These are phyloP conservation scores for Proales similis DNA, from an alignment of 1,140 invertebrate species.

Conservation along the genomic window DNA sequence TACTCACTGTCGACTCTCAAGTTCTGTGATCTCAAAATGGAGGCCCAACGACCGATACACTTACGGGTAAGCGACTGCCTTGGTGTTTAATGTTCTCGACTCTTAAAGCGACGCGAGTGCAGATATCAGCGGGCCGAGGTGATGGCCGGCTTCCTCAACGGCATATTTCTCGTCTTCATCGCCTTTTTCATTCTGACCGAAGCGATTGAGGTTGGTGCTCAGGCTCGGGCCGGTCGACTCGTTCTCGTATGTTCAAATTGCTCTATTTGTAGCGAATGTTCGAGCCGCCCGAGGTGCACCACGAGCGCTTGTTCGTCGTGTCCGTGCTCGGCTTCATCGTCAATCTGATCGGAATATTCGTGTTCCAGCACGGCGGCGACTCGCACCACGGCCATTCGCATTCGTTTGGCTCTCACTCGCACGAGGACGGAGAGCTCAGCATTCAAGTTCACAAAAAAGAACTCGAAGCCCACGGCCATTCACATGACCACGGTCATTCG, in stretches of 20 bases:
- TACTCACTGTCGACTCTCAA: background rate
- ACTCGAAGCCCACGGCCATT: conserved; percentile 39
- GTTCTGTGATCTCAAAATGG: conserved; percentile 63
- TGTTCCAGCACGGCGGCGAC: conserved; percentile 66
- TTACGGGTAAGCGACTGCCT: conserved; percentile 87
- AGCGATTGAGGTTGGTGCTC: conserved; percentile 68
- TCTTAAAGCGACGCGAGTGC: no score
- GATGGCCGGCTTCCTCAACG: conserved; percentile 90
- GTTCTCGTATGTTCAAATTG: background rate
- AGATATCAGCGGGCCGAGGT: conserved; percentile 88
- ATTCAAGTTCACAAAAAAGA: conserved; percentile 39
- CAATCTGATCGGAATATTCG: conserved; percentile 90
- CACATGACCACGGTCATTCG: conserved; percentile 30
- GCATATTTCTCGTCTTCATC: conserved; percentile 85
- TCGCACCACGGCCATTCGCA: conserved; percentile 38
- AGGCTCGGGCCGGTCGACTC: no score
- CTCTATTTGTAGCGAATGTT: conserved; percentile 47
- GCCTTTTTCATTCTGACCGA: conserved; percentile 92
- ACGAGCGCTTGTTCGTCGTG: conserved; percentile 59
- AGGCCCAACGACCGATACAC: conserved; percentile 89
- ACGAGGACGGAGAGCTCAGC: conserved; percentile 49
- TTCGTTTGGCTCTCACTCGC: conserved; percentile 44
- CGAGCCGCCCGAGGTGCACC: conserved; percentile 58
- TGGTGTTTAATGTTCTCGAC: no score
- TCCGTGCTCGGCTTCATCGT: conserved; percentile 85